These are phyloP conservation scores for Takifugu ocellatus DNA, from an alignment of 2,797 vertebrate species.

Conservation along the genomic window DNA sequence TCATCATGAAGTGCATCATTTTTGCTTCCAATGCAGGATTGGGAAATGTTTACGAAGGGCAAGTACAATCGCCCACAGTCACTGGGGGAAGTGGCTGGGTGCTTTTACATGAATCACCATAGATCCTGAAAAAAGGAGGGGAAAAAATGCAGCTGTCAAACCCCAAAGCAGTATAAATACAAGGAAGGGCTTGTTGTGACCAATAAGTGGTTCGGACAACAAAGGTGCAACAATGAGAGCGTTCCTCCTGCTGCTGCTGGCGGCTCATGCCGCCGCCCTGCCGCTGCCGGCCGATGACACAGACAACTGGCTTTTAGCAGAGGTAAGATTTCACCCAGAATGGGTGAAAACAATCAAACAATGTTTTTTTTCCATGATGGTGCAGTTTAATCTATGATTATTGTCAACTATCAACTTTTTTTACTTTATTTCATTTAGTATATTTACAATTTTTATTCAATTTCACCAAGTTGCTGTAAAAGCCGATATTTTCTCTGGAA, in stretches of 20 bases:
- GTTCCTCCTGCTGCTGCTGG: slow-evolving; percentile 57
- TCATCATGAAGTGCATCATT: no score
- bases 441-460: no score
- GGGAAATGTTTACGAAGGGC: neutral
- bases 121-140: slow-evolving; percentile 22
- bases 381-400: no score
- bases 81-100: slow-evolving; percentile 75
- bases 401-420: no score
- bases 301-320: slow-evolving; percentile 75
- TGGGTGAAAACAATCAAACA: no score
- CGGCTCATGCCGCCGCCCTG: slow-evolving; percentile 43
- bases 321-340: slow-evolving; percentile 72
- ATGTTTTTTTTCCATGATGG: no score
- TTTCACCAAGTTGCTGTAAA: no score
- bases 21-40: neutral
- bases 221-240: slow-evolving; percentile 56
- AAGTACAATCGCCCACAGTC: slow-evolving; percentile 32
- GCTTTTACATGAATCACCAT: slow-evolving; percentile 79
- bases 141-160: neutral
- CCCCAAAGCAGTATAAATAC: slow-evolving; percentile 68
- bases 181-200: slow-evolving; percentile 5
- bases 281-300: slow-evolving; percentile 54
- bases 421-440: no score
- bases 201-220: slow-evolving; percentile 37
- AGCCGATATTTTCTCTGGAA: no score